These are phyloP conservation scores for Antennarius maculatus DNA, from an alignment of 2,797 vertebrate genomes.

Conservation along the genomic window DNA sequence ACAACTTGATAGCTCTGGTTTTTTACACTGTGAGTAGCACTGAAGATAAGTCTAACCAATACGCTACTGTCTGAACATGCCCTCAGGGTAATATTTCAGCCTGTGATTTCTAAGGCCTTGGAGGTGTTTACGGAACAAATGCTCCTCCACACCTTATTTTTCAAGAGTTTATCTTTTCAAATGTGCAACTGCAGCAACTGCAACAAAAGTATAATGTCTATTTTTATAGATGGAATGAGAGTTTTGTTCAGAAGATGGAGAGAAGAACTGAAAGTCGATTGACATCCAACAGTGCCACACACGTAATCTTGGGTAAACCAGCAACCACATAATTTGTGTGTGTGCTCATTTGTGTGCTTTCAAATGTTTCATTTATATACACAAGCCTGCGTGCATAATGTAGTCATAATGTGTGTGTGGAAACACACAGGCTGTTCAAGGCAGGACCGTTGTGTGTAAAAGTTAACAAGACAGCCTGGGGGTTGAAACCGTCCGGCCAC, in stretches of 20 bases:
- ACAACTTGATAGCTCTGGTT: too few relatives aligned
- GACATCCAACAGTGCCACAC: conserved; percentile 48
- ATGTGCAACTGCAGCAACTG: not conserved
- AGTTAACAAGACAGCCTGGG: too few relatives aligned
- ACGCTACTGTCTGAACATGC: too few relatives aligned
- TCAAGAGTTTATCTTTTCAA: not conserved
- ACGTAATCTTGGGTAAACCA: conserved; percentile 69
- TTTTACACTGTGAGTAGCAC: too few relatives aligned
- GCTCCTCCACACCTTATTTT: conserved; percentile 9
- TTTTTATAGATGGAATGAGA: conserved; percentile 58
- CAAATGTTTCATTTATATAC: conserved; percentile 25
- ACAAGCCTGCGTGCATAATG: not conserved
- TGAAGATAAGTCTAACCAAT: too few relatives aligned
- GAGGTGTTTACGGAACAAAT: conserved; percentile 35
- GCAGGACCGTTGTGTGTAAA: too few relatives aligned
- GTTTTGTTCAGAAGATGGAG: conserved; percentile 67
- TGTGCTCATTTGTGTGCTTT: conserved; percentile 11
- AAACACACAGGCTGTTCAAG: not conserved
- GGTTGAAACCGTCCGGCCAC: not conserved
- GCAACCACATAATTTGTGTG: conserved; percentile 39
- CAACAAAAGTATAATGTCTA: conserved; percentile 1
- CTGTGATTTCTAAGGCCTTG: too few relatives aligned
- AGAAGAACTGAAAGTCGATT: conserved; percentile 31
- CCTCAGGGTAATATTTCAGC: too few relatives aligned
- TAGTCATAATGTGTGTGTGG: not conserved